phyloP scores from a whole-genome alignment of 2,888 invertebrate species.

The Leptura quadrifasciata region DNA sequence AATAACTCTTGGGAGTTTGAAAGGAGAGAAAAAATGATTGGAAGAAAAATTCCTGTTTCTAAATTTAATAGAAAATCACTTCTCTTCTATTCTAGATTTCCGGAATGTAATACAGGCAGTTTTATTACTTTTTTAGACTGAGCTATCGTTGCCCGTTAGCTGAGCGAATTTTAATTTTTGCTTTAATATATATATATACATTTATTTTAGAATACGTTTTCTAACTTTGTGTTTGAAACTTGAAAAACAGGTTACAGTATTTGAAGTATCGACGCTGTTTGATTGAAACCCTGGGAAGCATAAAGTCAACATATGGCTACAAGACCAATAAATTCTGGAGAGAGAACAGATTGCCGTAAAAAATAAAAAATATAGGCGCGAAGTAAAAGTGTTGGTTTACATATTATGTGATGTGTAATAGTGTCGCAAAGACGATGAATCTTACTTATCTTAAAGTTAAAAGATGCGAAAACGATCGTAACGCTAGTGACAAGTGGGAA shows the following conservation, averaged over 20 bases:
- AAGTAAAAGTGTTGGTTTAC: conserved; percentile 42
- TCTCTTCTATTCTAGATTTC: too few relatives aligned
- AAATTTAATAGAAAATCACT: too few relatives aligned
- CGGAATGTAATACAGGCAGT: too few relatives aligned
- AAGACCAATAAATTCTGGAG: conserved; percentile 40
- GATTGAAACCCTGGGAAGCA: background rate
- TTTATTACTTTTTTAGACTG: too few relatives aligned
- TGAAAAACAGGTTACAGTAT: background rate
- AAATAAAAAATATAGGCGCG: conserved; percentile 31
- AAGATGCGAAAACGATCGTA: conserved; percentile 70
- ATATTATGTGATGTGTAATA: conserved; percentile 42
- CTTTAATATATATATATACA: too few relatives aligned
- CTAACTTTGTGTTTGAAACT: background rate
- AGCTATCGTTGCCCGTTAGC: too few relatives aligned
- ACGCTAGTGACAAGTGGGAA: conserved; percentile 69
- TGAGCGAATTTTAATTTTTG: too few relatives aligned
- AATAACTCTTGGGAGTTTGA: too few relatives aligned
- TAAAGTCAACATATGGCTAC: conserved; percentile 20
- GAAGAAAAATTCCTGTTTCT: too few relatives aligned
- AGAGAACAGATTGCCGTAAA: conserved; percentile 43
- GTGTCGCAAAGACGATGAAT: conserved; percentile 64
- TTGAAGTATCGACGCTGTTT: too few relatives aligned
- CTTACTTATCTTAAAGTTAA: conserved; percentile 69
- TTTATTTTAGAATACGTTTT: background rate
- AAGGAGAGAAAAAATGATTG: too few relatives aligned